Evolutionary conservation across 2,797 vertebrate genomes (phyloP).

Genomic region (Sebastes wilsoni): DNA sequence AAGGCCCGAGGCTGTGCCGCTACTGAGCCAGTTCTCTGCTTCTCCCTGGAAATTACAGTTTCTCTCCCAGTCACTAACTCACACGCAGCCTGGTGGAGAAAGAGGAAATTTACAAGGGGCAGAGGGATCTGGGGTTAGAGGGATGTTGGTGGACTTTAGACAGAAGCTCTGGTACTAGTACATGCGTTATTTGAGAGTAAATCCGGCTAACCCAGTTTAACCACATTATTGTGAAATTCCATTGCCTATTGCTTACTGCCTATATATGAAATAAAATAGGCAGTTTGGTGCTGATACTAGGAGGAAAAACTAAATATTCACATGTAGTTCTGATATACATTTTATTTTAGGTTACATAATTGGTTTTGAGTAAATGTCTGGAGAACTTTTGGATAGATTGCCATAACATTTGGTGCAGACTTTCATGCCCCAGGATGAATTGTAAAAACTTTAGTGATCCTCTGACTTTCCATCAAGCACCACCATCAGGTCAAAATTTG

Average conservation of each 20-base stretch:
- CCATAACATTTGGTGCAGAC: background rate
- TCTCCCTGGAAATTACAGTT: slow-evolving; percentile 65
- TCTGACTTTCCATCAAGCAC: too few relatives aligned
- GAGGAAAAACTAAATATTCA: background rate
- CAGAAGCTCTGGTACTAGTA: slow-evolving; percentile 1
- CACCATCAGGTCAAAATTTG: too few relatives aligned
- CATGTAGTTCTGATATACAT: background rate
- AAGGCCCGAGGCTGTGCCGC: slow-evolving; percentile 64
- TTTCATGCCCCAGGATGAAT: background rate
- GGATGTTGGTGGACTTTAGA: slow-evolving; percentile 18
- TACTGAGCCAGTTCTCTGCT: slow-evolving; percentile 37
- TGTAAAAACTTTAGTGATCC: background rate
- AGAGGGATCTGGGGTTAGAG: slow-evolving; percentile 28
- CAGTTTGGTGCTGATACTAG: background rate
- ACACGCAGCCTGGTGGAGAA: slow-evolving; percentile 36
- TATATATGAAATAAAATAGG: background rate
- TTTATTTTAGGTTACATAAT: background rate
- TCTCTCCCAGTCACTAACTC: slow-evolving; percentile 40
- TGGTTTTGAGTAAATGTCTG: background rate
- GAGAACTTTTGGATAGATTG: background rate
- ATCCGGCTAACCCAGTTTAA: background rate
- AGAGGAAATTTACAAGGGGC: slow-evolving; percentile 38
- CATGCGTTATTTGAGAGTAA: slow-evolving; percentile 11
- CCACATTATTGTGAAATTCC: background rate
- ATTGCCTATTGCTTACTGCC: background rate